These are phyloP conservation scores for Ophioninae sp. DNA, from an alignment of 2,888 invertebrate genomes.

Conservation along the genomic window DNA sequence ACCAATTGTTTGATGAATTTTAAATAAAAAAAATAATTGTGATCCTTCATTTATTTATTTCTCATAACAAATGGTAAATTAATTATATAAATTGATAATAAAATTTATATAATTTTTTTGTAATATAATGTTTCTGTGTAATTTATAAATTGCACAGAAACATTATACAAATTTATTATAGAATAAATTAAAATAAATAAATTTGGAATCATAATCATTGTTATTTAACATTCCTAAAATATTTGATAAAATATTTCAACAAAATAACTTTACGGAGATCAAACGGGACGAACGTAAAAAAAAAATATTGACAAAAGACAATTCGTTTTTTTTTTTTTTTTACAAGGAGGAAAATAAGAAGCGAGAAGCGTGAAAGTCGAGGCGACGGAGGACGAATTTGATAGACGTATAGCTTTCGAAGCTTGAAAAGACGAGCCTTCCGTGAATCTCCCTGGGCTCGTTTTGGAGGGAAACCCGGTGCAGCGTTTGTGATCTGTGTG, in stretches of 20 bases:
- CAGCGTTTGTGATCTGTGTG: constrained; percentile 28
- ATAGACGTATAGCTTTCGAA: constrained; percentile 10
- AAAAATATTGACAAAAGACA: constrained; percentile 2
- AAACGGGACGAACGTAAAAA: neutral
- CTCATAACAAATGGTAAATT: too few relatives aligned
- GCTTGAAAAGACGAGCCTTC: constrained; percentile 31
- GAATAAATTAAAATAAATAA: neutral
- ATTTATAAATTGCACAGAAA: too few relatives aligned
- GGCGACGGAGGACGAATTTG: constrained; percentile 10
- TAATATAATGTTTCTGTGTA: too few relatives aligned
- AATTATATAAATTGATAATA: too few relatives aligned
- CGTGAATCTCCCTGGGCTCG: neutral
- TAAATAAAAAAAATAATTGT: too few relatives aligned
- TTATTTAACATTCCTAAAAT: too few relatives aligned
- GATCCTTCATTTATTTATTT: too few relatives aligned
- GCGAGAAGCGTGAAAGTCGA: neutral
- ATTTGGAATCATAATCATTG: neutral
- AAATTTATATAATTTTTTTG: too few relatives aligned
- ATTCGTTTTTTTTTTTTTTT: neutral
- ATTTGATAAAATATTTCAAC: neutral
- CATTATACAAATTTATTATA: too few relatives aligned
- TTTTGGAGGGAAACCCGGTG: constrained; percentile 3
- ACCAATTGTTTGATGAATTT: too few relatives aligned
- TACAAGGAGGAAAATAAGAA: neutral
- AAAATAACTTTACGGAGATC: neutral